Evolutionary conservation across 2,797 vertebrate genomes (phyloP), one percentile per base, ranked within the genome.

Genomic region (Xerus rutilus): DNA sequence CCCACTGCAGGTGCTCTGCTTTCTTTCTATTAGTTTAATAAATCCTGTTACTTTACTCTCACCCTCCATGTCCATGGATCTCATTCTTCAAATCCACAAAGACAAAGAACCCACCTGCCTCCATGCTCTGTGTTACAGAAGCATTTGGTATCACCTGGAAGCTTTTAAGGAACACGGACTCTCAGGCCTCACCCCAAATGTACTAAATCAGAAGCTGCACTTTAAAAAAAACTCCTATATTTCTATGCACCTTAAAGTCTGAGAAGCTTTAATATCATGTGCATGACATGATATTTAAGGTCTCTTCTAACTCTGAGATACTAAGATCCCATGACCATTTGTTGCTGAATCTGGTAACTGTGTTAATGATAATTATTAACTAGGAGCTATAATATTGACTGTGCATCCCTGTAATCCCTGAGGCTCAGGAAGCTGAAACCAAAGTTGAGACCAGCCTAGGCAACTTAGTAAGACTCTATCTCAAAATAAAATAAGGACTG

Each of bases 281-380:
- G 10, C 1, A 15, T 45, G 64, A 32, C 20, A 30, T 67, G 30
- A 72, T 65, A 39, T 76, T 82, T 76, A 17, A 79, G 23, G 21
- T 86, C 65, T 86, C 43, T 91, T 89, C n/a, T 74, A 87, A 85
- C 12, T 23, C 73, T 45, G 28, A 92, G 84, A 89, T 83, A 79
- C 65, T 77, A 73, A 57, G 59, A 76, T 54, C 30, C 54, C 35
- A 32, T 73, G 23, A 54, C 32, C 30, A 77, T 47, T 88, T 62
- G 20, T 67, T 78, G n/a, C 35, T 88, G 47, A n/a, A 49, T 74
- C 54, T 84, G 39, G 45, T 78, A 73, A 32, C 20, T 73, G 78
- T 57, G 21, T 83, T 72, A 59, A 32, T 52, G 57, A 64, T 87
- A 67, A 87, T 64, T 35, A 28, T 84, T 59, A 67, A 49, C 25